Evolutionary conservation across 2,888 invertebrate genomes (phyloP).

Genomic region (Limnephilus lunatus): DNA sequence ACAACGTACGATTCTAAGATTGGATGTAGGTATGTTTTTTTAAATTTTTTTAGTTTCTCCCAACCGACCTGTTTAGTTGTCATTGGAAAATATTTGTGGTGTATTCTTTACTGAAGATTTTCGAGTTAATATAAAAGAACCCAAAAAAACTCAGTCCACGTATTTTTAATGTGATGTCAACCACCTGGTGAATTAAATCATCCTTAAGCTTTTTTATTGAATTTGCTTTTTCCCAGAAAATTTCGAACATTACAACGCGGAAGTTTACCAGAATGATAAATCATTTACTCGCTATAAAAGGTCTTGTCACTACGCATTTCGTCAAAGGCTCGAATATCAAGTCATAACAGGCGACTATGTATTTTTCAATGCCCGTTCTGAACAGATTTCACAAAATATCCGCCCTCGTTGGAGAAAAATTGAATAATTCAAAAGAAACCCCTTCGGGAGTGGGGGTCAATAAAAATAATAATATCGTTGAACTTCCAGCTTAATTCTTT

Average conservation of each 20-base stretch:
- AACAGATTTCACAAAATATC: slow-evolving; percentile 50
- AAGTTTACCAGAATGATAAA: slow-evolving; percentile 42
- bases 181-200: neutral
- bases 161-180: neutral
- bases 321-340: slow-evolving; percentile 47
- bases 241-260: neutral
- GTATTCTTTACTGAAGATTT: neutral
- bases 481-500: slow-evolving; percentile 58
- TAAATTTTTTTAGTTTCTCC: too few relatives aligned
- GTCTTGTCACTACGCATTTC: slow-evolving; percentile 41
- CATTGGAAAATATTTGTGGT: too few relatives aligned
- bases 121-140: neutral
- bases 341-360: slow-evolving; percentile 48
- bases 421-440: slow-evolving; percentile 61
- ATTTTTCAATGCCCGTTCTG: slow-evolving; percentile 44
- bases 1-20: too few relatives aligned
- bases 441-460: slow-evolving; percentile 55
- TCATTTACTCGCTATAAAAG: slow-evolving; percentile 40
- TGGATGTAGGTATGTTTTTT: too few relatives aligned
- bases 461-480: slow-evolving; percentile 58
- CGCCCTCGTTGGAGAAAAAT: slow-evolving; percentile 45
- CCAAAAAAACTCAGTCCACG: neutral
- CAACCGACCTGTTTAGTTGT: too few relatives aligned
- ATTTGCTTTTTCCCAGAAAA: neutral
- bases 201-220: neutral